A percentile compares a stretch with the other conserved stretches of the same genome.
These are phyloP conservation scores for Sebastes nivosus DNA, from an alignment of 2,797 vertebrate species.

Conservation along the genomic window DNA sequence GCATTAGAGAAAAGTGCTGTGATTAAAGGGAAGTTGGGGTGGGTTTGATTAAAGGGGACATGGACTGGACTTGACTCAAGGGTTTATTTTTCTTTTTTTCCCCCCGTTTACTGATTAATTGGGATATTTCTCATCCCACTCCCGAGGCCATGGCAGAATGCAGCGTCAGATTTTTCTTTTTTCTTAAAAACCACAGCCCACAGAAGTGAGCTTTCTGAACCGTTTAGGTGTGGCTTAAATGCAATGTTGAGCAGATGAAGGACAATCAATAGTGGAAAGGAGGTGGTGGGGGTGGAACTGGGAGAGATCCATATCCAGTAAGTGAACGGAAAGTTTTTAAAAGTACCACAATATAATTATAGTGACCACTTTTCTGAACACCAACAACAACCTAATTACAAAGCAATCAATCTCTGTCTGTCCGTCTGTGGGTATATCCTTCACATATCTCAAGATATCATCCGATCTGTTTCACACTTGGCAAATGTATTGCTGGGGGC, in stretches of 20 bases:
- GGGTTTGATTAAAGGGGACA: conserved; percentile 71
- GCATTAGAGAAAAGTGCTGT: conserved; percentile 59
- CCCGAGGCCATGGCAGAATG: conserved; percentile 60
- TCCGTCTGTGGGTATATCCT: no score
- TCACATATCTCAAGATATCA: no score
- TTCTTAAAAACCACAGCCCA: conserved; percentile 41
- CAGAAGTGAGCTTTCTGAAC: conserved; percentile 48
- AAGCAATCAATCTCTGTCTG: no score
- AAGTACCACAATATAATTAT: conserved; percentile 5
- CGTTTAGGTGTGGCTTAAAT: conserved; percentile 56
- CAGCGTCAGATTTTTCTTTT: conserved; percentile 49
- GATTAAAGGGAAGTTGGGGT: conserved; percentile 64
- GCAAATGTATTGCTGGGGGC: no score
- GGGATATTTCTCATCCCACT: conserved; percentile 57
- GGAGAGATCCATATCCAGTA: conserved; percentile 8
- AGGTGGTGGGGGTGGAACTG: conserved; percentile 1
- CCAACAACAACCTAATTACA: no score
- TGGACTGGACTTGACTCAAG: conserved; percentile 56
- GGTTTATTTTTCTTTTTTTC: conserved; percentile 42
- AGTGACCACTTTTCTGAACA: neutral
- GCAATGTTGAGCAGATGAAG: conserved; percentile 49
- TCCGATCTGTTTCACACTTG: no score
- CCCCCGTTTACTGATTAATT: conserved; percentile 60
- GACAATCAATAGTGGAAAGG: conserved; percentile 47
- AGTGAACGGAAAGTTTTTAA: conserved; percentile 33